Evolutionary conservation across 1,140 invertebrate genomes (phyloP).

Genomic region (Vanessa atalanta): DNA sequence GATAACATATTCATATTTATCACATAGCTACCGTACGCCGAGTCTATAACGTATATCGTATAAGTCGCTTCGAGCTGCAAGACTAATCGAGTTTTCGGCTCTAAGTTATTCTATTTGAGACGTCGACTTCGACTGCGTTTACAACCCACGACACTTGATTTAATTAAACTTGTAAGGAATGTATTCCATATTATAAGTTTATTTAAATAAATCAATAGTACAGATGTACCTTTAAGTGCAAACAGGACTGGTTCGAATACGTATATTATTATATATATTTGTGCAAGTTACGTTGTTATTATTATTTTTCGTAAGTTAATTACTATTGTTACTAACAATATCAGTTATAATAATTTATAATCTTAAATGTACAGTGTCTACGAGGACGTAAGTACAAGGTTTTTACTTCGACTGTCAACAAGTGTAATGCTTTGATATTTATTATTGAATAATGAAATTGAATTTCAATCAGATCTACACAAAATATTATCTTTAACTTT

Average conservation of each 20-base stretch:
- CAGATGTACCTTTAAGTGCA: background rate
- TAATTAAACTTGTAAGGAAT: background rate
- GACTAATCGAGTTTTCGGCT: conserved; percentile 66
- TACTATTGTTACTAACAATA: too few relatives aligned
- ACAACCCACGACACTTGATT: conserved; percentile 33
- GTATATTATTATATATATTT: too few relatives aligned
- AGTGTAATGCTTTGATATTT: too few relatives aligned
- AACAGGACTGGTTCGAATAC: background rate
- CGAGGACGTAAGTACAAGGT: too few relatives aligned
- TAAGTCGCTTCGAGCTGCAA: conserved; percentile 28
- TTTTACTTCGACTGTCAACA: too few relatives aligned
- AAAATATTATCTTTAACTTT: too few relatives aligned
- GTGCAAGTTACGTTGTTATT: too few relatives aligned
- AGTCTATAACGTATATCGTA: background rate
- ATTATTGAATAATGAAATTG: too few relatives aligned
- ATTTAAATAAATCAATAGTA: background rate
- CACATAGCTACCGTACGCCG: conserved; percentile 21
- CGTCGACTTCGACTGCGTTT: conserved; percentile 51
- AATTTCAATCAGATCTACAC: too few relatives aligned
- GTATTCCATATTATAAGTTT: background rate
- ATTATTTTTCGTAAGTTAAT: too few relatives aligned
- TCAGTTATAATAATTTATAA: too few relatives aligned
- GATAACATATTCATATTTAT: conserved; percentile 26
- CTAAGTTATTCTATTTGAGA: conserved; percentile 66
- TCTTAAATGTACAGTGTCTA: too few relatives aligned